These are phyloP conservation scores for Labeo calbasu DNA, from an alignment of 2,797 vertebrate genomes.

Conservation along the genomic window DNA sequence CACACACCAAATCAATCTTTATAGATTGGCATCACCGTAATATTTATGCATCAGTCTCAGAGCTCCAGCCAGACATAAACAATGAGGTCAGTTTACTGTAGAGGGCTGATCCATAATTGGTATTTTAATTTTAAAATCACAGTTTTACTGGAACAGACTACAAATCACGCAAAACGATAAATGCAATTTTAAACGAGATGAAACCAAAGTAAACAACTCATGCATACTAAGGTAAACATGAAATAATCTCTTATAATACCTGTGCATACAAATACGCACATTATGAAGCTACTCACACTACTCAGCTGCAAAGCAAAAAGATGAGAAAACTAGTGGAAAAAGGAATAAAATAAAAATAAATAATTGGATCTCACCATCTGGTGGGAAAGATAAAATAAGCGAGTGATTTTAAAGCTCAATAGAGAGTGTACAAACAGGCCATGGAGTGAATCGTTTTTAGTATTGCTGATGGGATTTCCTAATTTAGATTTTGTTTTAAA, in stretches of 20 bases:
- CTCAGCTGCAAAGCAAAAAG: neutral
- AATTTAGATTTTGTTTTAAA: slow-evolving; percentile 71
- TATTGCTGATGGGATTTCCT: slow-evolving; percentile 60
- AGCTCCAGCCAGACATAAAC: slow-evolving; percentile 44
- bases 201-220: neutral
- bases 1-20: slow-evolving; percentile 43
- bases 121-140: slow-evolving; percentile 48
- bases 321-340: neutral
- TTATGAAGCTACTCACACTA: slow-evolving; percentile 2
- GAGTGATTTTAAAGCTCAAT: slow-evolving; percentile 64
- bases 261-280: slow-evolving; percentile 18
- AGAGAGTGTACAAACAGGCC: slow-evolving; percentile 62
- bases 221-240: neutral
- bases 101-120: slow-evolving; percentile 18
- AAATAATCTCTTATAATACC: slow-evolving; percentile 2
- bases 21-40: slow-evolving; percentile 46
- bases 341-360: slow-evolving; percentile 40
- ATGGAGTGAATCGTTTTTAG: slow-evolving; percentile 65
- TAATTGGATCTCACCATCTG: slow-evolving; percentile 65
- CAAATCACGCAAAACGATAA: neutral
- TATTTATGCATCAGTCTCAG: slow-evolving; percentile 48
- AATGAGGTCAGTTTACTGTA: slow-evolving; percentile 36
- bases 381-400: slow-evolving; percentile 62
- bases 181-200: slow-evolving; percentile 10
- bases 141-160: slow-evolving; percentile 52